A percentile compares a stretch with the other conserved stretches of the same genome.
phyloP scores from a whole-genome alignment of 2,888 invertebrate genomes.

The Limnephilus auricula region DNA sequence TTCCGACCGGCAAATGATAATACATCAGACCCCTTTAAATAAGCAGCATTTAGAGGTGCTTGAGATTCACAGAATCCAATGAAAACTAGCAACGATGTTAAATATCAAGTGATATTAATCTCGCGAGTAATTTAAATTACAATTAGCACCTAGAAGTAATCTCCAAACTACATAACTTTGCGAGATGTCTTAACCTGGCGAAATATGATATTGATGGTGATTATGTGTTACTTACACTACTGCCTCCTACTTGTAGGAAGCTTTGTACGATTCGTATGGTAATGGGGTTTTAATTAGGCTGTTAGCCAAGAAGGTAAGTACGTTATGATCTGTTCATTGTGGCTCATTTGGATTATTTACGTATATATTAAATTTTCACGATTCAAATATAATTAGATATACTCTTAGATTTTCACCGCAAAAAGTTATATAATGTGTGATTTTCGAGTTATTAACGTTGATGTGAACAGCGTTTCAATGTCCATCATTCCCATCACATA shows the following conservation, averaged over 20 bases:
- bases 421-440: too few species aligned
- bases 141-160: neutral
- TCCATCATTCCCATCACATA: too few species aligned
- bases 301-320: neutral
- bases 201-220: conserved; percentile 7
- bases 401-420: too few species aligned
- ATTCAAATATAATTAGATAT: neutral
- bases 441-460: too few species aligned
- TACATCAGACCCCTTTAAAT: too few species aligned
- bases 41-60: neutral
- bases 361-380: neutral
- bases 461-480: too few species aligned
- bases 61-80: neutral
- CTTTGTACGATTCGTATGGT: neutral
- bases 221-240: neutral
- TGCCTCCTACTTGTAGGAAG: neutral
- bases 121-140: neutral
- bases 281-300: conserved; percentile 6
- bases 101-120: neutral
- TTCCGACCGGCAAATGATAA: too few species aligned
- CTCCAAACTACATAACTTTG: neutral
- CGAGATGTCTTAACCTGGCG: neutral
- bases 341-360: neutral
- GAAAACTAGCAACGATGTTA: neutral
- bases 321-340: neutral